These are phyloP conservation scores for Prorops nasuta DNA, from an alignment of 1,140 invertebrate genomes.

Conservation along the genomic window DNA sequence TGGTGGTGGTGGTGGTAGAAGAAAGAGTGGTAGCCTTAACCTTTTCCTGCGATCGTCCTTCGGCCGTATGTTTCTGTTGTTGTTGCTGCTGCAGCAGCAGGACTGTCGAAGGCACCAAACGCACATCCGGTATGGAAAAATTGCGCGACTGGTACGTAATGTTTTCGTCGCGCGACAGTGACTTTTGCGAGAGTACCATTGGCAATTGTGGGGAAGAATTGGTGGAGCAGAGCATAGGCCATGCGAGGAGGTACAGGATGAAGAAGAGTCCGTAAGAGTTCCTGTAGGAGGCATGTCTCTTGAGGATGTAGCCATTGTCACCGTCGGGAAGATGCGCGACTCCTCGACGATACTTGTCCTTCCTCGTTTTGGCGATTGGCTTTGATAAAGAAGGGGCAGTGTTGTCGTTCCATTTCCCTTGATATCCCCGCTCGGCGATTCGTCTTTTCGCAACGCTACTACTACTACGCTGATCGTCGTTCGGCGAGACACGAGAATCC, in stretches of 20 bases:
- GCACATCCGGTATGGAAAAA: slow-evolving; percentile 2
- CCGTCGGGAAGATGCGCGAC: not conserved
- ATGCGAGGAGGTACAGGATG: slow-evolving; percentile 41
- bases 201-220: slow-evolving; percentile 31
- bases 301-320: not conserved
- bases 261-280: slow-evolving; percentile 31
- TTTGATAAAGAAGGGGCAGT: slow-evolving; percentile 27
- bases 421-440: slow-evolving; percentile 19
- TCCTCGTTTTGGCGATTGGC: slow-evolving; percentile 4
- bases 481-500: too few relatives aligned
- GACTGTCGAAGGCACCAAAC: slow-evolving; percentile 1
- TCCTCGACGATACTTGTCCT: not conserved
- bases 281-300: not conserved
- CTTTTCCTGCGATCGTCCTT: too few relatives aligned
- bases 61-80: slow-evolving; percentile 5
- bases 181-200: slow-evolving; percentile 27
- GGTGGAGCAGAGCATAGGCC: slow-evolving; percentile 43
- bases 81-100: not conserved
- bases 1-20: not conserved
- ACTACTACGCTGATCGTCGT: too few relatives aligned
- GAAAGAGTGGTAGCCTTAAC: too few relatives aligned
- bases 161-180: slow-evolving; percentile 25
- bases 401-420: slow-evolving; percentile 24
- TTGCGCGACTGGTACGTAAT: too few relatives aligned
- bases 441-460: too few relatives aligned